Percentiles rank a stretch among this genome's conserved stretches.
Evolutionary conservation across 2,797 vertebrate genomes (phyloP).

Genomic region (Smutsia temminckii): DNA sequence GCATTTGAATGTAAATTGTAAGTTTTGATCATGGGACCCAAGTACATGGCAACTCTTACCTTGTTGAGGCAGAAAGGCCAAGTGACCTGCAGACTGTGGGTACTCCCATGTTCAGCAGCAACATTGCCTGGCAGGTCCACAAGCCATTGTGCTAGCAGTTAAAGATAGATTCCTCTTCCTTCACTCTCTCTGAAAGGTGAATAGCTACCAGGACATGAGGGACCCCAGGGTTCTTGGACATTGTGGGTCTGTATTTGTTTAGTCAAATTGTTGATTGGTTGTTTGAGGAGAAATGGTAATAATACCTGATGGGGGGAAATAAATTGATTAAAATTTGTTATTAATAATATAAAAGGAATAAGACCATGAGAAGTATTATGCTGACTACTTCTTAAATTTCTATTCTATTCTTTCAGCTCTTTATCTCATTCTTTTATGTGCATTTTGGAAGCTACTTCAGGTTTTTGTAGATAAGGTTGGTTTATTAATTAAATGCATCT

Average conservation of each 20-base stretch:
- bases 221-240: background rate
- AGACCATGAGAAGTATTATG: too few relatives aligned
- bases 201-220: background rate
- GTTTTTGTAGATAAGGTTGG: background rate
- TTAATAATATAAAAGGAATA: background rate
- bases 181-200: background rate
- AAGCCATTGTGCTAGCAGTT: background rate
- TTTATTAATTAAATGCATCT: background rate
- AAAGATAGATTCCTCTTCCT: background rate
- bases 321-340: background rate
- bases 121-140: fast-evolving
- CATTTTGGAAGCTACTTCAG: background rate
- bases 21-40: background rate
- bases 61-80: background rate
- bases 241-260: background rate
- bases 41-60: background rate
- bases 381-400: background rate
- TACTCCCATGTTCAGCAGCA: background rate
- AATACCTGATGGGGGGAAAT: background rate
- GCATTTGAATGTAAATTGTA: background rate
- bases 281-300: background rate
- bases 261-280: background rate
- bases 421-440: background rate
- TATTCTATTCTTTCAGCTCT: background rate
- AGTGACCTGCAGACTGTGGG: background rate